These are phyloP conservation scores for Collichthys lucidus DNA, from an alignment of 2,113 vertebrate species.

Conservation along the genomic window DNA sequence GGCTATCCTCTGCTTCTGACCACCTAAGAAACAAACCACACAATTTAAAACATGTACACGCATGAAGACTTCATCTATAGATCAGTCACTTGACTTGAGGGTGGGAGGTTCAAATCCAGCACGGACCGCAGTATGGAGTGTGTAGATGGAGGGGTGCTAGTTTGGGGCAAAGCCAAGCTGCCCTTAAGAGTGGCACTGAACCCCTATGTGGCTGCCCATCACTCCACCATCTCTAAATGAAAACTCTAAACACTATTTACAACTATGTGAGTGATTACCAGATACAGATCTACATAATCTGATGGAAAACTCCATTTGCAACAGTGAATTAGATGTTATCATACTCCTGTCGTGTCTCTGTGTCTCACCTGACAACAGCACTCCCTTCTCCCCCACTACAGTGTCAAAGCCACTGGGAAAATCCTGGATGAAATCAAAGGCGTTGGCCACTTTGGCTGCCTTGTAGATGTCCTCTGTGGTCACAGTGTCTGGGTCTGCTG, in stretches of 20 bases:
- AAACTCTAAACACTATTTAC: background rate
- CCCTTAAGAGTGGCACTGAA: no score
- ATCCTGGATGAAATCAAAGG: slow-evolving; percentile 87
- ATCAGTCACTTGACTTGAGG: no score
- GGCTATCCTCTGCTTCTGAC: slow-evolving; percentile 97
- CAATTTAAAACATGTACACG: background rate
- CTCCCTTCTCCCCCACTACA: slow-evolving; percentile 95
- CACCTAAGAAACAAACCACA: slow-evolving; percentile 84
- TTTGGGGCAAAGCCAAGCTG: no score
- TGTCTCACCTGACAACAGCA: slow-evolving; percentile 92
- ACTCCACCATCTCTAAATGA: background rate
- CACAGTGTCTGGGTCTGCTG: slow-evolving; percentile 85
- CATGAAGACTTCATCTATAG: background rate
- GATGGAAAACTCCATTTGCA: background rate
- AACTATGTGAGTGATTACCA: background rate
- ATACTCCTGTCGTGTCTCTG: background rate
- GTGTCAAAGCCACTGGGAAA: slow-evolving; percentile 94
- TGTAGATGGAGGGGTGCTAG: no score
- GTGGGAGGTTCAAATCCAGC: no score
- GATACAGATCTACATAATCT: background rate
- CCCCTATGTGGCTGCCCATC: no score
- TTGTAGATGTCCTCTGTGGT: slow-evolving; percentile 87
- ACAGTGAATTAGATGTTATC: background rate
- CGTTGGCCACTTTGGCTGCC: slow-evolving; percentile 92
- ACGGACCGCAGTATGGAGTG: no score